These are phyloP conservation scores for Tinea pellionella DNA, from an alignment of 2,888 invertebrate species.

Conservation along the genomic window DNA sequence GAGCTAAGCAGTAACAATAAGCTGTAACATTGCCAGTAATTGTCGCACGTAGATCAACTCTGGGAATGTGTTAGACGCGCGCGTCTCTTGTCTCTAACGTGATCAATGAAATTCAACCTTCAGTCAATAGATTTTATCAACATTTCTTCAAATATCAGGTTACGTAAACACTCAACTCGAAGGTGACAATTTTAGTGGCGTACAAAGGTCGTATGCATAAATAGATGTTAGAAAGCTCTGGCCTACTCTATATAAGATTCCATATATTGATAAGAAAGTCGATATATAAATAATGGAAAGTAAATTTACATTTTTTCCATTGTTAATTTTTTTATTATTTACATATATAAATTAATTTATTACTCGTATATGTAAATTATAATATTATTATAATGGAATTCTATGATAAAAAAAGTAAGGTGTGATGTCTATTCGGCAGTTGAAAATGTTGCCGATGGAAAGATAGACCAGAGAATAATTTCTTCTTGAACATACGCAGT, in stretches of 20 bases:
- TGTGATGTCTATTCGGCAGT: too few species aligned
- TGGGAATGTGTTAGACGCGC: too few species aligned
- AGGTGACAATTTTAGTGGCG: neutral
- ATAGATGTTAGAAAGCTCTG: neutral
- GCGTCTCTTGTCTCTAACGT: too few species aligned
- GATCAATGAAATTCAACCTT: neutral
- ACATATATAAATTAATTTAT: neutral
- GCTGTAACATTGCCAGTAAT: too few species aligned
- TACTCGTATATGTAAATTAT: neutral
- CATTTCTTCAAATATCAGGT: neutral
- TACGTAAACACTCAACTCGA: neutral
- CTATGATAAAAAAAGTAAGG: too few species aligned
- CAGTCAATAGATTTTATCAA: conserved; percentile 2
- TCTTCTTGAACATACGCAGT: too few species aligned
- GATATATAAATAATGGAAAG: neutral
- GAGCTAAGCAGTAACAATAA: too few species aligned
- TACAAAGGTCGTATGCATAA: conserved; percentile 5
- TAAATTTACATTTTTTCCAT: neutral
- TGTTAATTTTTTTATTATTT: too few species aligned
- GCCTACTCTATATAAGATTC: neutral
- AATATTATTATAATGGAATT: too few species aligned
- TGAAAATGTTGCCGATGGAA: too few species aligned
- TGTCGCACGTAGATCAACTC: too few species aligned
- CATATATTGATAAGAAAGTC: neutral
- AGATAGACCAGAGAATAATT: too few species aligned